A percentile compares a stretch with the other conserved stretches of the same genome.
Conservation (phyloP, 2,888 invertebrate species). For the Chrysolina oricalcia region DNA sequence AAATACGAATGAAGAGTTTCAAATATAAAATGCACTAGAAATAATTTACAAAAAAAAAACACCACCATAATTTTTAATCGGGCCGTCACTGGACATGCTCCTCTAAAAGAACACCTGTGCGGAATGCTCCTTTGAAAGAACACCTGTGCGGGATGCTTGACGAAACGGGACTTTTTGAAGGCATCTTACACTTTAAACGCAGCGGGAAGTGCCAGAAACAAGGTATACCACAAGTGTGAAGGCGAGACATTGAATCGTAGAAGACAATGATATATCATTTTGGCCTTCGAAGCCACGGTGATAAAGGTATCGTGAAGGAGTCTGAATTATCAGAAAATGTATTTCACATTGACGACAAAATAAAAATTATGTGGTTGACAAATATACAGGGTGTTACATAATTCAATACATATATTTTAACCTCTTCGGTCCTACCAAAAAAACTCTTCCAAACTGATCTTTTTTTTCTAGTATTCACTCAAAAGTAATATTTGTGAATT, state of each 20-base stretch:
- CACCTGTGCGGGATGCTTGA: slow-evolving; percentile 17
- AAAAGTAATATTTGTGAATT: no score
- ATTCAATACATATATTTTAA: no score
- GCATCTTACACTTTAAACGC: background rate
- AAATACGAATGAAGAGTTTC: background rate
- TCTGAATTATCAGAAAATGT: no score
- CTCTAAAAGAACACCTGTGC: slow-evolving; percentile 2
- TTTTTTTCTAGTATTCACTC: no score
- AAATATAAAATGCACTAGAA: background rate
- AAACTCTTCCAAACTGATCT: no score
- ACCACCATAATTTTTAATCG: background rate
- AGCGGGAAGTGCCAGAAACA: slow-evolving; percentile 1
- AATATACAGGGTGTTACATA: no score
- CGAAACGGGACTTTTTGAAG: slow-evolving; percentile 11
- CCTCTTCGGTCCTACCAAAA: no score
- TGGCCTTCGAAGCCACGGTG: background rate
- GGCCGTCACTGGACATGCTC: background rate
- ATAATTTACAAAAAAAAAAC: background rate
- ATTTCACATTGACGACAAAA: no score
- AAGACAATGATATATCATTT: background rate
- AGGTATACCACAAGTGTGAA: background rate
- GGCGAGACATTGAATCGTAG: background rate
- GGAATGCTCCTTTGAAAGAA: slow-evolving; percentile 1
- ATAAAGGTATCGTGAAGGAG: background rate
- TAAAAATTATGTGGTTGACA: no score